These are phyloP conservation scores for Caenorhabditis virilis DNA, from an alignment of 2,888 invertebrate genomes.

Conservation along the genomic window DNA sequence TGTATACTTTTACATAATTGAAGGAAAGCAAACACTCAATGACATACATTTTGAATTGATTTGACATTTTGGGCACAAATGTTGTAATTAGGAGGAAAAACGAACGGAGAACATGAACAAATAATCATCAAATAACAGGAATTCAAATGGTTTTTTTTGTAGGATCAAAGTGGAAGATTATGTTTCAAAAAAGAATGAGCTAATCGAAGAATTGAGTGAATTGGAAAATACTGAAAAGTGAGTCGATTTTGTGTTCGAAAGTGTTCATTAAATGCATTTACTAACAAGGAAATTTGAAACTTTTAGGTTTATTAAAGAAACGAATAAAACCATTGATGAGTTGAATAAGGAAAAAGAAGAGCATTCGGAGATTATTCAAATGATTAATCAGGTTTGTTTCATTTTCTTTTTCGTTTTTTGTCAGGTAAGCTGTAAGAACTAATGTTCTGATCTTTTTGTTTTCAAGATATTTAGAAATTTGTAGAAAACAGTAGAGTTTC, in stretches of 20 bases:
- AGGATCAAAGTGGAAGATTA: conserved; percentile 38
- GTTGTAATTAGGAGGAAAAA: not conserved
- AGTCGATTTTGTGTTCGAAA: conserved; percentile 3
- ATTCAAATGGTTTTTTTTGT: too few relatives aligned
- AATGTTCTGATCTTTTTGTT: too few relatives aligned
- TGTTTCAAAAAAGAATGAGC: conserved; percentile 39
- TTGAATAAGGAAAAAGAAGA: conserved; percentile 62
- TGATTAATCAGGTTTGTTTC: conserved; percentile 57
- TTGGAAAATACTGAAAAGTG: conserved; percentile 37
- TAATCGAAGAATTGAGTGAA: conserved; percentile 53
- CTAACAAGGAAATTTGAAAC: too few relatives aligned
- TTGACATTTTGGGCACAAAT: too few relatives aligned
- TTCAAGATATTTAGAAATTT: too few relatives aligned
- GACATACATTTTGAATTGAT: too few relatives aligned
- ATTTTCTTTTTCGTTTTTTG: not conserved
- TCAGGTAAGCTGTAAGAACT: too few relatives aligned
- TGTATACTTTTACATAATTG: too few relatives aligned
- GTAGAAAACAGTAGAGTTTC: too few relatives aligned
- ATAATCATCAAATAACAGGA: too few relatives aligned
- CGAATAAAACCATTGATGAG: conserved; percentile 57
- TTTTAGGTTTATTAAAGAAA: conserved; percentile 54
- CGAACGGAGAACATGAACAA: not conserved
- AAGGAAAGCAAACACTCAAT: too few relatives aligned
- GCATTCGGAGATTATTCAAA: conserved; percentile 64
- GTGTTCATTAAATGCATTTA: too few relatives aligned